Evolutionary conservation across 2,888 invertebrate species (phyloP).

Genomic region (Acronicta aceris): DNA sequence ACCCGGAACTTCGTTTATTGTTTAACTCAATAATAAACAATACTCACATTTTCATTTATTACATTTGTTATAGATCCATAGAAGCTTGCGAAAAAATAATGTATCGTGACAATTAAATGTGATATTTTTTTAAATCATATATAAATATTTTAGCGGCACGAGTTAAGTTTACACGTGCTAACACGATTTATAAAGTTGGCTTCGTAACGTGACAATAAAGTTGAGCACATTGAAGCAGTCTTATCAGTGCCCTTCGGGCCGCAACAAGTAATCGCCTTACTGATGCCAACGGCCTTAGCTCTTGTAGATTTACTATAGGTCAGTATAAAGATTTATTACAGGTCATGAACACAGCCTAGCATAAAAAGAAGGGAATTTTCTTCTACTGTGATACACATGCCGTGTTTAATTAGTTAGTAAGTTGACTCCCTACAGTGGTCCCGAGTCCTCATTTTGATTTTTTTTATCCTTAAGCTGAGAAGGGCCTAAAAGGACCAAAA

Average conservation of each 20-base stretch:
- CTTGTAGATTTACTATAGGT: constrained; percentile 14
- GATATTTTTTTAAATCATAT: constrained; percentile 10
- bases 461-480: no score
- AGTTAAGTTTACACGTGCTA: constrained; percentile 36
- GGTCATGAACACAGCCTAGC: neutral
- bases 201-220: constrained; percentile 42
- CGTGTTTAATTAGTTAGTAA: no score
- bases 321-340: constrained; percentile 5
- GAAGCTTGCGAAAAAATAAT: constrained; percentile 2
- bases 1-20: neutral
- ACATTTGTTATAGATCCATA: no score
- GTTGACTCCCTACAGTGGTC: no score
- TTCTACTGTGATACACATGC: no score
- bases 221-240: constrained; percentile 31
- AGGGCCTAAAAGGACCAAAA: neutral
- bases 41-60: no score
- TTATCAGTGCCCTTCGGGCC: constrained; percentile 43
- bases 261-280: constrained; percentile 33
- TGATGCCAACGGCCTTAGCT: constrained; percentile 14
- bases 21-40: neutral
- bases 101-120: constrained; percentile 10
- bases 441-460: no score
- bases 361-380: no score
- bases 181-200: constrained; percentile 55
- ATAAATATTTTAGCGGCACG: constrained; percentile 7